phyloP scores from a whole-genome alignment of 1,140 invertebrate genomes.

The Aphelinus atriplicis region DNA sequence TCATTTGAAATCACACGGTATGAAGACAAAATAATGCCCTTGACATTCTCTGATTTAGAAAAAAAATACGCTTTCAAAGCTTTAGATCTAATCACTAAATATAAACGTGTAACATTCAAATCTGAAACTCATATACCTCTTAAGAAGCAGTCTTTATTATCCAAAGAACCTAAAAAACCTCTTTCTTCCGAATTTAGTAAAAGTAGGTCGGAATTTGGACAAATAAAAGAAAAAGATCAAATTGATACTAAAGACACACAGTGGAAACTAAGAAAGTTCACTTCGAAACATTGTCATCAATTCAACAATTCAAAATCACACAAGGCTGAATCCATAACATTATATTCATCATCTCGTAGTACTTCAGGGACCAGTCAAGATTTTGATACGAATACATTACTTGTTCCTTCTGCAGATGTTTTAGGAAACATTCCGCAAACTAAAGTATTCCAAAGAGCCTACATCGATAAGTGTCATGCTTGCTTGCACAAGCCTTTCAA shows the following conservation, averaged over 20 bases:
- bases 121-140: background rate
- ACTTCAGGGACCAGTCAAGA: constrained; percentile 26
- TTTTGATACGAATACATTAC: constrained; percentile 19
- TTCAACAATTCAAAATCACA: too few relatives aligned
- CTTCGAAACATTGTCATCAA: too few relatives aligned
- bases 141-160: background rate
- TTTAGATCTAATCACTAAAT: constrained; percentile 21
- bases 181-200: too few relatives aligned
- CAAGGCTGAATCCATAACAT: constrained; percentile 9
- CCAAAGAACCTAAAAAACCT: background rate
- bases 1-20: too few relatives aligned
- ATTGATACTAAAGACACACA: background rate
- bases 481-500: constrained; percentile 44
- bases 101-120: constrained; percentile 2
- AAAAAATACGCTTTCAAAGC: constrained; percentile 31
- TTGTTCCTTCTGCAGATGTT: background rate
- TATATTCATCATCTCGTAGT: constrained; percentile 25
- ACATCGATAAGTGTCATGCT: constrained; percentile 50
- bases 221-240: too few relatives aligned
- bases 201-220: too few relatives aligned
- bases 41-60: constrained; percentile 7
- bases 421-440: constrained; percentile 32
- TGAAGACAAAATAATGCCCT: too few relatives aligned
- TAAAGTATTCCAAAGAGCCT: constrained; percentile 43
- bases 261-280: background rate